These are phyloP conservation scores for Lethocerus indicus DNA, from an alignment of 1,140 invertebrate genomes.

Conservation along the genomic window DNA sequence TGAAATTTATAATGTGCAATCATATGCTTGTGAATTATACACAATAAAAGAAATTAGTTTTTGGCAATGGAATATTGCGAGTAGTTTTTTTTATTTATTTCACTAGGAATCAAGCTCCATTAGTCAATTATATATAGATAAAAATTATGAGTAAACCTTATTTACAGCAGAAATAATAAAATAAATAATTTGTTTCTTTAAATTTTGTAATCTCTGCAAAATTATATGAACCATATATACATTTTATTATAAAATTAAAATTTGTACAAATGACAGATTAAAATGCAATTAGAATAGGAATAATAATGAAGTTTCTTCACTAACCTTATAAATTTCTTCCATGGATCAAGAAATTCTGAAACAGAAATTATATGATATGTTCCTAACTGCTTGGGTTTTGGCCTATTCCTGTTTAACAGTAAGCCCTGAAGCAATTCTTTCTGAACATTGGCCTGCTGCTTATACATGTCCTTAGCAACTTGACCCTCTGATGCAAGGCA, in stretches of 20 bases:
- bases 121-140: no score
- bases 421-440: constrained; percentile 15
- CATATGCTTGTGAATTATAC: no score
- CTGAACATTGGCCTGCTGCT: constrained; percentile 14
- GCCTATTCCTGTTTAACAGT: constrained; percentile 11
- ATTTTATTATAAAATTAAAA: not conserved
- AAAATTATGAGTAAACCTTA: no score
- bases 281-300: not conserved
- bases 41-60: no score
- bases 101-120: no score
- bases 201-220: no score
- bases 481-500: constrained; percentile 14
- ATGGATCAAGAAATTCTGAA: constrained; percentile 16
- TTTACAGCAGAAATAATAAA: no score
- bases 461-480: constrained; percentile 12
- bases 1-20: no score
- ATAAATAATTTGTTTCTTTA: no score
- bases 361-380: constrained; percentile 10
- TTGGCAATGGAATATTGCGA: no score
- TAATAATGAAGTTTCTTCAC: not conserved
- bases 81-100: no score
- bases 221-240: no score
- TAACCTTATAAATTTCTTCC: constrained; percentile 19
- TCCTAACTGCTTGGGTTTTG: constrained; percentile 1
- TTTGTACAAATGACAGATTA: not conserved